phyloP scores from a whole-genome alignment of 2,888 invertebrate genomes.

The Lomographa bimaculata region DNA sequence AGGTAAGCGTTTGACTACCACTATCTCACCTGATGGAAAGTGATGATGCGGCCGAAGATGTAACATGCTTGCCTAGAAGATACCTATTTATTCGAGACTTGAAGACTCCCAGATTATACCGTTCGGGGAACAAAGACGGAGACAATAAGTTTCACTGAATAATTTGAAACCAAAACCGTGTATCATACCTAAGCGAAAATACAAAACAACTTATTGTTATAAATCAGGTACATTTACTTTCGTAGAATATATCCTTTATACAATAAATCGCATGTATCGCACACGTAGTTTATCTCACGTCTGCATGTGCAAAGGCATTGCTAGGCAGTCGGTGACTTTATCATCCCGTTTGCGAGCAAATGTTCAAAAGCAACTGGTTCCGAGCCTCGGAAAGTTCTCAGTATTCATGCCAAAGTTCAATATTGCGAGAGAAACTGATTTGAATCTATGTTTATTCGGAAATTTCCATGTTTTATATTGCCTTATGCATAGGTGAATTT shows the following conservation, averaged over 20 bases:
- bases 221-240: background rate
- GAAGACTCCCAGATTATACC: no score
- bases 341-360: slow-evolving; percentile 51
- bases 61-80: no score
- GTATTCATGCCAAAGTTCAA: slow-evolving; percentile 38
- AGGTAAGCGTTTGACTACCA: no score
- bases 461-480: slow-evolving; percentile 32
- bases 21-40: no score
- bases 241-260: background rate
- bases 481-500: slow-evolving; percentile 8
- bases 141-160: no score
- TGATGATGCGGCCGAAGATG: no score
- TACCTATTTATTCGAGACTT: no score
- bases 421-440: slow-evolving; percentile 25
- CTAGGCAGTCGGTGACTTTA: slow-evolving; percentile 49
- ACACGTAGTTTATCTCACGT: slow-evolving; percentile 51
- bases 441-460: slow-evolving; percentile 32
- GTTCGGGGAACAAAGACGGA: no score
- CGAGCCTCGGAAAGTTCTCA: slow-evolving; percentile 33
- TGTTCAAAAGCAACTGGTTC: slow-evolving; percentile 42
- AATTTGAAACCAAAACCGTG: no score
- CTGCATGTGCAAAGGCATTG: slow-evolving; percentile 51
- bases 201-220: no score
- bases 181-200: no score
- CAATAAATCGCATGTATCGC: background rate